Evolutionary conservation across 2,113 vertebrate species (phyloP).

Genomic region (Dipodomys stephensi): DNA sequence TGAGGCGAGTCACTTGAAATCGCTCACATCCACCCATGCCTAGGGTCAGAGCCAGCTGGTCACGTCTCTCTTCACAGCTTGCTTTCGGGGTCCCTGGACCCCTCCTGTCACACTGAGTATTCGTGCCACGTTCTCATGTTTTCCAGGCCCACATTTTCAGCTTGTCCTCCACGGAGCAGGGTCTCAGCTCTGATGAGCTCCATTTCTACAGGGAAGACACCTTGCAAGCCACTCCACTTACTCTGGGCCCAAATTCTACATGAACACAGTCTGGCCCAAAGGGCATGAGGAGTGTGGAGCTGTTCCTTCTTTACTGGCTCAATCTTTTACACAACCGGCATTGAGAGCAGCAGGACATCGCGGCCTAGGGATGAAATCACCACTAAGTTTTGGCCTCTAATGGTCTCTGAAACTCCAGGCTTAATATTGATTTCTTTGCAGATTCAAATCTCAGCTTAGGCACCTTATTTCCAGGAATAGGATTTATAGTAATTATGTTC

Average conservation of each 20-base stretch:
- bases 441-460: background rate
- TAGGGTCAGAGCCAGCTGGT: background rate
- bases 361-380: background rate
- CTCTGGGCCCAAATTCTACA: background rate
- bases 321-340: background rate
- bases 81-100: background rate
- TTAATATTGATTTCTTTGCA: background rate
- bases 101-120: rapidly evolving
- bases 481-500: constrained; percentile 55
- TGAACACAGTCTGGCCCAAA: background rate
- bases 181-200: rapidly evolving
- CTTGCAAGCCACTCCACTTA: background rate
- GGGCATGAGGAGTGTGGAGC: too few relatives aligned
- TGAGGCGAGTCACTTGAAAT: background rate
- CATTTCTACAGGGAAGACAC: background rate
- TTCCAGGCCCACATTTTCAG: background rate
- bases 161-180: rapidly evolving
- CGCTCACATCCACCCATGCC: rapidly evolving
- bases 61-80: background rate
- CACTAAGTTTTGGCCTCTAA: background rate
- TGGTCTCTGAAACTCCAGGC: background rate
- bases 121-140: rapidly evolving
- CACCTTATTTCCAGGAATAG: background rate
- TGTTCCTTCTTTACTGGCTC: background rate
- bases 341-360: background rate